These are phyloP conservation scores for Otolemur garnettii DNA, from an alignment of 2,113 vertebrate species.

Conservation along the genomic window DNA sequence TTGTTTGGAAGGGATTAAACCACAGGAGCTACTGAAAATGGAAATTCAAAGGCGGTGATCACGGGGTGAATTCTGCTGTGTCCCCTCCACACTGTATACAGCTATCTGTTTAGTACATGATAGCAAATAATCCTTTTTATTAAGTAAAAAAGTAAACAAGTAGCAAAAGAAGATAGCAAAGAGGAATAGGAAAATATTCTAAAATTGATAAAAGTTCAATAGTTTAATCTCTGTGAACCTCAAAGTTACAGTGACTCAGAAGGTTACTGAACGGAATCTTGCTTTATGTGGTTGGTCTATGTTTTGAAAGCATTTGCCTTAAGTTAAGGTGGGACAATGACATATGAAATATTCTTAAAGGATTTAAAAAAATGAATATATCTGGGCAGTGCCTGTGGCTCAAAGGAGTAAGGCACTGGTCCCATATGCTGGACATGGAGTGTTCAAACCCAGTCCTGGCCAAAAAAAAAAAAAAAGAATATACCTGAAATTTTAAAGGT, in stretches of 20 bases:
- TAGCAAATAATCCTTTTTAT: background rate
- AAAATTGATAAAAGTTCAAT: background rate
- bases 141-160: background rate
- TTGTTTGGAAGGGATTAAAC: background rate
- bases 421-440: no score
- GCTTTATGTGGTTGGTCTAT: background rate
- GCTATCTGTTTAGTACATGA: background rate
- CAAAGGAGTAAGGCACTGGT: no score
- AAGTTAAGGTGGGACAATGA: background rate
- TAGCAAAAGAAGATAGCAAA: background rate
- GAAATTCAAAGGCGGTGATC: background rate
- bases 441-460: no score
- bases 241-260: background rate
- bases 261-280: background rate
- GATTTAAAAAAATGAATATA: no score
- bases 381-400: no score
- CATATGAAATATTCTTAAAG: background rate
- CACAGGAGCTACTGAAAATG: background rate
- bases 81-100: background rate
- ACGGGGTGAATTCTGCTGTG: background rate
- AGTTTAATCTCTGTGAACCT: background rate
- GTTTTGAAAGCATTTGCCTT: slow-evolving; percentile 37
- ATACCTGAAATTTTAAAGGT: background rate
- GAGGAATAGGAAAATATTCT: background rate
- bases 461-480: slow-evolving; percentile 1